Evolutionary conservation across 1,140 invertebrate genomes (phyloP).

Genomic region (Sipha flava): DNA sequence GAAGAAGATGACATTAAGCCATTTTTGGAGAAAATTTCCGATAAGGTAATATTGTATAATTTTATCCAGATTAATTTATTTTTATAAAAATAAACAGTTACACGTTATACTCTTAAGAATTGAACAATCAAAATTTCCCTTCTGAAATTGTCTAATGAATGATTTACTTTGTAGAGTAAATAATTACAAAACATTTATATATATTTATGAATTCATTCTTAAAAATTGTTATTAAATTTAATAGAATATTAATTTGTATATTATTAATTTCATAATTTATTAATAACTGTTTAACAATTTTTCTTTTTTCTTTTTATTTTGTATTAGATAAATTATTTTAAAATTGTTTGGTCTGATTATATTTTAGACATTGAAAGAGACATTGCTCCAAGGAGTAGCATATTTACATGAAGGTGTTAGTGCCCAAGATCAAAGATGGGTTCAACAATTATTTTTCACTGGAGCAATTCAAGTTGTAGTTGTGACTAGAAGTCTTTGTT

Average conservation of each 20-base stretch:
- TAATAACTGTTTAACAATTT: too few relatives aligned
- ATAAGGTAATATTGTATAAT: slow-evolving; percentile 64
- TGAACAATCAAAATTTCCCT: too few relatives aligned
- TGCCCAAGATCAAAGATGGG: slow-evolving; percentile 70
- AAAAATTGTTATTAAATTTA: too few relatives aligned
- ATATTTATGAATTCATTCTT: too few relatives aligned
- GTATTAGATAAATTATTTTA: neutral
- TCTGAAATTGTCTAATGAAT: too few relatives aligned
- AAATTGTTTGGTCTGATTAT: neutral
- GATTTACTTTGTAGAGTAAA: too few relatives aligned
- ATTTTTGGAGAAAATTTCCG: slow-evolving; percentile 75
- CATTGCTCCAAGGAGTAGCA: slow-evolving; percentile 84
- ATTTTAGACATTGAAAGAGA: slow-evolving; percentile 64
- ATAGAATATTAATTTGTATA: too few relatives aligned
- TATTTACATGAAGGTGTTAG: slow-evolving; percentile 94
- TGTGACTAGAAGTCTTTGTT: slow-evolving; percentile 81
- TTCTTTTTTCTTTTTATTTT: too few relatives aligned
- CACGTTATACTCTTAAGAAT: too few relatives aligned
- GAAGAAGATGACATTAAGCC: slow-evolving; percentile 77
- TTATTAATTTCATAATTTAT: too few relatives aligned
- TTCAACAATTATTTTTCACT: slow-evolving; percentile 86
- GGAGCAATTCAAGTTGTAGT: slow-evolving; percentile 92
- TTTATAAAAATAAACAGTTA: neutral
- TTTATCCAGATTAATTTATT: too few relatives aligned
- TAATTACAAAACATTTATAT: too few relatives aligned